Percentiles rank a stretch among this genome's conserved stretches.
Conservation (phyloP, 92 coral and sea anemone species). For the Palythoa caribaeorum region DNA sequence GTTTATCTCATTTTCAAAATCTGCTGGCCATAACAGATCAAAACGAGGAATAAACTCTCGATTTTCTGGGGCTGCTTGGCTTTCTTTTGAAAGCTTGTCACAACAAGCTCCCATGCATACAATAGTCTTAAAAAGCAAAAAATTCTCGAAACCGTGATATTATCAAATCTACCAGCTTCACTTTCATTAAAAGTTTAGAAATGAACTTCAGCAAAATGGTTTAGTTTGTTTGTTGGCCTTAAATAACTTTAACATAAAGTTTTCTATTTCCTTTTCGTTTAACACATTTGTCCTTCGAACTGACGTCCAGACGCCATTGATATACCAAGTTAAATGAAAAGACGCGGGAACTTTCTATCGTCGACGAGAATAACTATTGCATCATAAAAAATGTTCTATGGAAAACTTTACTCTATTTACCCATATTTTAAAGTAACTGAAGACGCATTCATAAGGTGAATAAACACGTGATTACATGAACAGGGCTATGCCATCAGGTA, state of each 20-base stretch:
- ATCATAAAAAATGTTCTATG: not conserved
- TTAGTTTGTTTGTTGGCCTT: no score
- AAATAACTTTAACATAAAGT: no score
- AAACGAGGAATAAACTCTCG: slow-evolving; percentile 40
- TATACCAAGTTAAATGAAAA: not conserved
- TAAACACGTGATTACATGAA: not conserved
- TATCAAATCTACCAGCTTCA: not conserved
- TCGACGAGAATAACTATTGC: slow-evolving; percentile 20
- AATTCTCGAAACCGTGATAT: not conserved
- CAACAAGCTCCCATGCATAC: slow-evolving; percentile 30
- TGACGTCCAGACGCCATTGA: not conserved
- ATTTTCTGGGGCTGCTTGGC: not conserved
- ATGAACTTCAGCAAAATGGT: no score
- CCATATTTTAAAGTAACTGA: not conserved
- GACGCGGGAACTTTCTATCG: not conserved
- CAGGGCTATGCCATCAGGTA: not conserved
- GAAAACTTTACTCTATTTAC: not conserved
- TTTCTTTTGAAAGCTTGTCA: slow-evolving; percentile 26
- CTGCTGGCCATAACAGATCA: slow-evolving; percentile 73
- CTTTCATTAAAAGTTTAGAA: not conserved
- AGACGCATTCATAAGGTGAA: not conserved
- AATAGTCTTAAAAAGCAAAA: not conserved
- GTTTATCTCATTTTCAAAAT: slow-evolving; percentile 57
- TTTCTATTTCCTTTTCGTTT: no score
- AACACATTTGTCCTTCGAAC: not conserved